phyloP scores from a whole-genome alignment of 2,113 vertebrate genomes.

The Lepus europaeus region DNA sequence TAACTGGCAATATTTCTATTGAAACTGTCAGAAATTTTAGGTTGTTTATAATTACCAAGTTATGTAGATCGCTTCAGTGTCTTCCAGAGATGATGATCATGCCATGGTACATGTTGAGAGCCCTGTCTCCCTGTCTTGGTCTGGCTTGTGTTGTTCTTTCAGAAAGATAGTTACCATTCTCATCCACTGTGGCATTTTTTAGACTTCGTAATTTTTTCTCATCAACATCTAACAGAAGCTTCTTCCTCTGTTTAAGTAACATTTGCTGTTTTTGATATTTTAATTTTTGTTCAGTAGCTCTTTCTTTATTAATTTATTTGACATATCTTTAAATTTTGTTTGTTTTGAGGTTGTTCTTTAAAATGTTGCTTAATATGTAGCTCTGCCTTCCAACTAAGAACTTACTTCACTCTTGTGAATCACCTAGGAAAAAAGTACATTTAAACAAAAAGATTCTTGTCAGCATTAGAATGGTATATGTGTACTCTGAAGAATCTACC shows the following conservation, averaged over 20 bases:
- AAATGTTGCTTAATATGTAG: constrained; percentile 33
- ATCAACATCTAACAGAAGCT: constrained; percentile 18
- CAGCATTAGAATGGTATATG: constrained; percentile 44
- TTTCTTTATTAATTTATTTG: constrained; percentile 47
- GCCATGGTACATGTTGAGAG: not conserved
- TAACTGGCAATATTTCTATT: not conserved
- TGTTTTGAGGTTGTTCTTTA: not conserved
- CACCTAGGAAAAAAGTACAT: not conserved
- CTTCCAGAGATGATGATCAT: not conserved
- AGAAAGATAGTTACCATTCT: not conserved
- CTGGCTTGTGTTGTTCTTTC: not conserved
- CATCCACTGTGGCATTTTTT: constrained; percentile 19
- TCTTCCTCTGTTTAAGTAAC: constrained; percentile 30
- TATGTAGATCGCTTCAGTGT: not conserved
- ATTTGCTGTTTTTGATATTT: constrained; percentile 32
- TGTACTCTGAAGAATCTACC: constrained; percentile 11
- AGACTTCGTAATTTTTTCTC: not conserved
- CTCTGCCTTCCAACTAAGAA: not conserved
- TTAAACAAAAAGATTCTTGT: constrained; percentile 41
- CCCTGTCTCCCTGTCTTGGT: not conserved
- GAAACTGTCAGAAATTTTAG: not conserved
- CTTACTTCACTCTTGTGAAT: not conserved
- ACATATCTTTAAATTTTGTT: constrained; percentile 14
- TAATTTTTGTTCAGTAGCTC: constrained; percentile 13
- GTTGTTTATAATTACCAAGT: not conserved